phyloP scores from a whole-genome alignment of 2,113 vertebrate species.

The Cyanoramphus novaezelandiae region DNA sequence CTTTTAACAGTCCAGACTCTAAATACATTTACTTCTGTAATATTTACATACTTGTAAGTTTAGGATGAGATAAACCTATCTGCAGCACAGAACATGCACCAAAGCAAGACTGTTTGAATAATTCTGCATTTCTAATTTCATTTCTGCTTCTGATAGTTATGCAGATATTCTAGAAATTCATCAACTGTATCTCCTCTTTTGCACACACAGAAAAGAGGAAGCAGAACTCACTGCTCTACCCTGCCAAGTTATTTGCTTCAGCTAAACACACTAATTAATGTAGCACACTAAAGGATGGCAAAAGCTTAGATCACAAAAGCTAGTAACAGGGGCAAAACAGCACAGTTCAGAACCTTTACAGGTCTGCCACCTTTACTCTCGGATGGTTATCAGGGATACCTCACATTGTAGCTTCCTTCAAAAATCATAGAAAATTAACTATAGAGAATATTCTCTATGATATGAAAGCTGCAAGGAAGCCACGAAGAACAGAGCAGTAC shows the following conservation, averaged over 20 bases:
- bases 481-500: neutral
- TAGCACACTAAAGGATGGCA: neutral
- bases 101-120: neutral
- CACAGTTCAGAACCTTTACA: neutral
- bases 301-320: neutral
- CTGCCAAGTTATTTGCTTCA: neutral
- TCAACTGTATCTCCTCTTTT: neutral
- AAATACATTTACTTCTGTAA: neutral
- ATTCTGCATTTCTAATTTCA: neutral
- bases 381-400: neutral
- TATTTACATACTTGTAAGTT: neutral
- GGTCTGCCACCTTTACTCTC: neutral
- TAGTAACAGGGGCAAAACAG: neutral
- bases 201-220: conserved; percentile 24
- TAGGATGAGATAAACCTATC: neutral
- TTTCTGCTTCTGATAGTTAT: neutral
- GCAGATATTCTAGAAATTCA: neutral
- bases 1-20: neutral
- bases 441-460: neutral
- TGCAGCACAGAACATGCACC: neutral
- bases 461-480: neutral
- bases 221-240: neutral
- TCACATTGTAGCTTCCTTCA: neutral
- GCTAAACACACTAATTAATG: neutral
- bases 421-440: neutral